phyloP scores from a whole-genome alignment of 2,888 invertebrate species.

The Zygogramma bicolorata region DNA sequence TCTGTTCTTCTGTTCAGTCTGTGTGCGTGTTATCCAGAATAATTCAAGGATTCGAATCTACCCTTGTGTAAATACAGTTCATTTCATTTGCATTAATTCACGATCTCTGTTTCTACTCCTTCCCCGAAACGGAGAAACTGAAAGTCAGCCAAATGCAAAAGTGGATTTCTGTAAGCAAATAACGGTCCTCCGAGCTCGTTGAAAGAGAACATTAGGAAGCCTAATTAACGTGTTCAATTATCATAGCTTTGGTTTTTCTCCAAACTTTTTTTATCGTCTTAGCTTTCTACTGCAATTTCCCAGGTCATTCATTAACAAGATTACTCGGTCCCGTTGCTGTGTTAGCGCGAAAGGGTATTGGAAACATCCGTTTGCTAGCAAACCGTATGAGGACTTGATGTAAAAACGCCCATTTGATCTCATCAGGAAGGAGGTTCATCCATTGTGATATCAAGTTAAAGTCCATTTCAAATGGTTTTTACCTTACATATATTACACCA shows the following conservation, averaged over 20 bases:
- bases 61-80: slow-evolving; percentile 27
- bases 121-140: slow-evolving; percentile 40
- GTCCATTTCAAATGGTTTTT: not conserved
- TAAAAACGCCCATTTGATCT: not conserved
- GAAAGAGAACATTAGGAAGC: slow-evolving; percentile 53
- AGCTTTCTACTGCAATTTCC: slow-evolving; percentile 19
- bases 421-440: not conserved
- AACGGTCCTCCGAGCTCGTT: slow-evolving; percentile 47
- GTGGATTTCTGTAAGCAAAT: slow-evolving; percentile 51
- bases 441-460: not conserved
- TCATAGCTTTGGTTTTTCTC: slow-evolving; percentile 49
- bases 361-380: not conserved
- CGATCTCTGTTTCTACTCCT: slow-evolving; percentile 24
- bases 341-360: slow-evolving; percentile 24
- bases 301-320: slow-evolving; percentile 28
- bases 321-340: slow-evolving; percentile 26
- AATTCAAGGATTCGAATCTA: slow-evolving; percentile 17
- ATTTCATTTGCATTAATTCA: slow-evolving; percentile 35
- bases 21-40: not conserved
- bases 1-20: not conserved
- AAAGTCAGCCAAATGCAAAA: slow-evolving; percentile 46
- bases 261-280: slow-evolving; percentile 42
- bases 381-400: slow-evolving; percentile 5
- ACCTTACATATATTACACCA: no score
- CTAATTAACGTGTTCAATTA: slow-evolving; percentile 59